These are phyloP conservation scores for Leptopterna dolabrata DNA, from an alignment of 2,888 invertebrate species.

Conservation along the genomic window DNA sequence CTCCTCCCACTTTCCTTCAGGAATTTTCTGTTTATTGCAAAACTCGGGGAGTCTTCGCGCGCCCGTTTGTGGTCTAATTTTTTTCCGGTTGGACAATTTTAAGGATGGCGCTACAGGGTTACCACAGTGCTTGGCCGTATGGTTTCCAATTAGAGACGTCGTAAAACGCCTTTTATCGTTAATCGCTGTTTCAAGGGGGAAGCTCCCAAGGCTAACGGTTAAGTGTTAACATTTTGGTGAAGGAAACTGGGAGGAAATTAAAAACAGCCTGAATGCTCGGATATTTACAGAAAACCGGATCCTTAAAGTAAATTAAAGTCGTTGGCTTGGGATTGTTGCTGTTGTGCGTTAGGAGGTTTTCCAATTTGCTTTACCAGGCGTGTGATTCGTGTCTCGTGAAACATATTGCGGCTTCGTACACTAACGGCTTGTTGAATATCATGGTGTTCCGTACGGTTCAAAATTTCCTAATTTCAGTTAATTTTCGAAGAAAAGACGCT, in stretches of 20 bases:
- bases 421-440: too few relatives aligned
- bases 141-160: conserved; percentile 47
- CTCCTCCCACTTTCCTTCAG: conserved; percentile 32
- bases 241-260: conserved; percentile 28
- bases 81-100: conserved; percentile 45
- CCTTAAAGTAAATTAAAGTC: conserved; percentile 41
- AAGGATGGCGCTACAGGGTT: conserved; percentile 19
- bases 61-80: conserved; percentile 49
- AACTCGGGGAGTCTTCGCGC: conserved; percentile 32
- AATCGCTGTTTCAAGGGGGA: conserved; percentile 26
- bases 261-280: conserved; percentile 18
- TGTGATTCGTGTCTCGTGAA: too few relatives aligned
- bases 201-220: not conserved
- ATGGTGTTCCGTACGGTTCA: too few relatives aligned
- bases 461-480: too few relatives aligned
- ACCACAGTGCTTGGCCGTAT: conserved; percentile 21
- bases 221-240: not conserved
- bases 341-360: not conserved
- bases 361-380: too few relatives aligned
- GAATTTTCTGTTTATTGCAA: conserved; percentile 50
- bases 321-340: not conserved
- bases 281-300: conserved; percentile 21
- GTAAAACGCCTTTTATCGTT: conserved; percentile 35
- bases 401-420: too few relatives aligned
- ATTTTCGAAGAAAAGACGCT: too few relatives aligned